Evolutionary conservation across 2,888 invertebrate species (phyloP).

Genomic region (Tachina lurida): DNA sequence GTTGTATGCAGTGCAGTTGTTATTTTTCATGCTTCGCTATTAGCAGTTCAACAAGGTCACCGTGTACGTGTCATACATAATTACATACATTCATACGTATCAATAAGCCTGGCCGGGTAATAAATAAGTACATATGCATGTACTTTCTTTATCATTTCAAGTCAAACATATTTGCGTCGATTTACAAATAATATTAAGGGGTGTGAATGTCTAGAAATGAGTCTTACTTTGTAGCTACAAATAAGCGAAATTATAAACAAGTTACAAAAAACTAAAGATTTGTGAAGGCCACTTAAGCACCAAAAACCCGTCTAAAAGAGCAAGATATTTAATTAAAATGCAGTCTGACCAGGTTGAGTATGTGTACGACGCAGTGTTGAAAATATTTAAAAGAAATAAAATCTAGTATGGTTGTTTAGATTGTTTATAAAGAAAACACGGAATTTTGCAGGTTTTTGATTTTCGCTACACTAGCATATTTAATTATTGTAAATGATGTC

Average conservation of each 20-base stretch:
- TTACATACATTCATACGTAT: background rate
- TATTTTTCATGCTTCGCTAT: conserved; percentile 30
- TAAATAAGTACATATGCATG: background rate
- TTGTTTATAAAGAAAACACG: too few species aligned
- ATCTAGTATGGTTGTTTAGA: too few species aligned
- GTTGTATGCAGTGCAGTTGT: conserved; percentile 49
- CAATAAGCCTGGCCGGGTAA: conserved; percentile 13
- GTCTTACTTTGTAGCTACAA: background rate
- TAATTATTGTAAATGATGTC: too few species aligned
- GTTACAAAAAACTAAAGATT: conserved; percentile 13
- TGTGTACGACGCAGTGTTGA: conserved; percentile 10
- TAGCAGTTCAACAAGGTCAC: conserved; percentile 51
- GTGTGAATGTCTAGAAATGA: conserved; percentile 45
- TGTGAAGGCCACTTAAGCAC: conserved; percentile 44
- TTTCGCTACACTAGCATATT: too few species aligned
- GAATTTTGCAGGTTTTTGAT: too few species aligned
- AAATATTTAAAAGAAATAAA: background rate
- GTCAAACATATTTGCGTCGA: background rate
- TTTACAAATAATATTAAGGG: conserved; percentile 22
- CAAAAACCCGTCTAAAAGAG: conserved; percentile 56
- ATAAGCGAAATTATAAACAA: conserved; percentile 28
- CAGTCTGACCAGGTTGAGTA: conserved; percentile 35
- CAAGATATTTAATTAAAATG: conserved; percentile 35
- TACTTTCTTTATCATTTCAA: conserved; percentile 60
- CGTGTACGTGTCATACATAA: conserved; percentile 21